These are phyloP conservation scores for Alitta virens DNA, from an alignment of 2,888 invertebrate genomes.

Conservation along the genomic window DNA sequence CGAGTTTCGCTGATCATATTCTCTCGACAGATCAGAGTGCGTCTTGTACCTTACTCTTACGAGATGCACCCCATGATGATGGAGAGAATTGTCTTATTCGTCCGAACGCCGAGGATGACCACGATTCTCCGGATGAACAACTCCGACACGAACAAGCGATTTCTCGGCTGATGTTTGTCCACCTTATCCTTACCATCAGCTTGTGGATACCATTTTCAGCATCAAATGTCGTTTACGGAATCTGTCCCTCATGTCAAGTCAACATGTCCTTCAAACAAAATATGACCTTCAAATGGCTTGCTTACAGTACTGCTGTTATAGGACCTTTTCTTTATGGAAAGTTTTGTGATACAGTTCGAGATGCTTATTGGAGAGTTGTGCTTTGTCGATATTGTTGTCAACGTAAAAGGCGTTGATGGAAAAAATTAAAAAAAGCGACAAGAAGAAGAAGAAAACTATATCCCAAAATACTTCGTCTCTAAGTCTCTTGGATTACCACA, in stretches of 20 bases:
- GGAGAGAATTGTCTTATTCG: constrained; percentile 5
- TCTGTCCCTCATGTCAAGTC: constrained; percentile 20
- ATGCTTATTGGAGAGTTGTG: constrained; percentile 17
- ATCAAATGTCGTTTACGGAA: constrained; percentile 25
- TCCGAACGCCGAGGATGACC: constrained; percentile 17
- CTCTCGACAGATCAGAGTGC: constrained; percentile 17
- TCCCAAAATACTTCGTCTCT: no score
- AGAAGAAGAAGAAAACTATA: no score
- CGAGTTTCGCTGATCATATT: constrained; percentile 18
- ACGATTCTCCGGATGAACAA: constrained; percentile 16
- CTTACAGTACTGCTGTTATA: constrained; percentile 25
- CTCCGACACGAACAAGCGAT: constrained; percentile 21
- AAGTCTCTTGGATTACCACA: no score
- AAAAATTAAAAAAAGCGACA: no score
- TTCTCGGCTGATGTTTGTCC: constrained; percentile 15
- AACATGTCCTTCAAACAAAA: constrained; percentile 21
- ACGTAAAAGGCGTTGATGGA: no score
- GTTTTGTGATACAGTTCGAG: constrained; percentile 20
- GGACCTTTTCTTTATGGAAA: constrained; percentile 23
- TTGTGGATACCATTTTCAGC: constrained; percentile 27
- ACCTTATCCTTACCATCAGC: constrained; percentile 14
- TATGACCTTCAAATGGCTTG: constrained; percentile 30
- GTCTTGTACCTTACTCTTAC: constrained; percentile 20
- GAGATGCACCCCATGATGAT: constrained; percentile 8
- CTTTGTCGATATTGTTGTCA: constrained; percentile 8